Evolutionary conservation across 2,797 vertebrate species (phyloP).

Genomic region (Eospalax fontanierii): DNA sequence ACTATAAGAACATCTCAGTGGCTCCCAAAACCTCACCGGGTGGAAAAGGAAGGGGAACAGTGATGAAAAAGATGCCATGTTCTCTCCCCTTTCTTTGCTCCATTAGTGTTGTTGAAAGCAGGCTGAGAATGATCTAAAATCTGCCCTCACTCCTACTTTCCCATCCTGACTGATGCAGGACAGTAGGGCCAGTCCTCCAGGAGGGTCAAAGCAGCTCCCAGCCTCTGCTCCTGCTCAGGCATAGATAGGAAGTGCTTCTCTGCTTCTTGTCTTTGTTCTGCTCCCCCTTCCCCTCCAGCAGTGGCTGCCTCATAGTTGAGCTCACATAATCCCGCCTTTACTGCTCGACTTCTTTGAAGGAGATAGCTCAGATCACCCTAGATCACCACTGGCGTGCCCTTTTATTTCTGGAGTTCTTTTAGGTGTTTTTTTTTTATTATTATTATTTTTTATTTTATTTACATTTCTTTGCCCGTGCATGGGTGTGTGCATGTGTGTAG

Average conservation of each 20-base stretch:
- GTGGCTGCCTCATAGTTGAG: background rate
- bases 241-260: too few species aligned
- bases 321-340: background rate
- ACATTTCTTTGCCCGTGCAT: background rate
- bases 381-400: background rate
- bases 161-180: background rate
- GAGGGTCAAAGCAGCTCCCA: background rate
- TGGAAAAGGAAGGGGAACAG: background rate
- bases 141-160: background rate
- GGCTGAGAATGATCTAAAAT: background rate
- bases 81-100: background rate
- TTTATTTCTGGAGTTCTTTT: slow-evolving; percentile 20
- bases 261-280: background rate
- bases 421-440: background rate
- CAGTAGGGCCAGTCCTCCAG: background rate
- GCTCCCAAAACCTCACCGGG: background rate
- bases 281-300: background rate
- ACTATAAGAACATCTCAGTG: slow-evolving; percentile 56
- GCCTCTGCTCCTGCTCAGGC: background rate
- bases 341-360: background rate
- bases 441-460: background rate
- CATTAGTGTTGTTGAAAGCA: background rate
- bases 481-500: background rate
- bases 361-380: background rate
- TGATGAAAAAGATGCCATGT: background rate